phyloP scores from a whole-genome alignment of 1,140 invertebrate species.

The Epicauta chinensis region DNA sequence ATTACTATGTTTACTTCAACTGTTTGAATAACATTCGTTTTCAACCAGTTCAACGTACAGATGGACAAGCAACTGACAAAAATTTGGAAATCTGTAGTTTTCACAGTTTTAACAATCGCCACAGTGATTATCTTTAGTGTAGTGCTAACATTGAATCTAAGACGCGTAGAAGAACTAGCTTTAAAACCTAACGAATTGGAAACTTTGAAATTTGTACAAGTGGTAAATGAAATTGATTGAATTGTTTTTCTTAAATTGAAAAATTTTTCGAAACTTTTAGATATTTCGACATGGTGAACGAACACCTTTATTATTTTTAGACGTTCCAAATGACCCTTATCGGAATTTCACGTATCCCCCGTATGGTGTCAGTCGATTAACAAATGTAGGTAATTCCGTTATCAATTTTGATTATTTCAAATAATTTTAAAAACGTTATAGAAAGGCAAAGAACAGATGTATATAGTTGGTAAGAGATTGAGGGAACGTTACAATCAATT shows the following conservation, averaged over 20 bases:
- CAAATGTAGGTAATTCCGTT: conserved; percentile 52
- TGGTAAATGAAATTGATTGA: too few relatives aligned
- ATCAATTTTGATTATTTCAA: conserved; percentile 1
- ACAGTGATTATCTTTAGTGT: too few relatives aligned
- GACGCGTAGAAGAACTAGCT: too few relatives aligned
- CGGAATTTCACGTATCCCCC: conserved; percentile 55
- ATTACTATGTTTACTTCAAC: too few relatives aligned
- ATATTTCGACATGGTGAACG: conserved; percentile 73
- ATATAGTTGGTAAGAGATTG: conserved; percentile 54
- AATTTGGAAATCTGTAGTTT: too few relatives aligned
- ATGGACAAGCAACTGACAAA: too few relatives aligned
- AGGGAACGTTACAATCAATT: conserved; percentile 55
- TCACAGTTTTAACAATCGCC: too few relatives aligned
- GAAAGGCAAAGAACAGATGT: conserved; percentile 44
- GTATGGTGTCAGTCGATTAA: conserved; percentile 64
- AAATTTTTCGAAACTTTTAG: conserved; percentile 40
- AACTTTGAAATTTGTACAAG: too few relatives aligned
- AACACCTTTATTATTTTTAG: conserved; percentile 53
- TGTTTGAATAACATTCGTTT: too few relatives aligned
- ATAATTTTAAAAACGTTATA: conserved; percentile 10
- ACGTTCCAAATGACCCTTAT: conserved; percentile 59
- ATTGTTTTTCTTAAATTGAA: neutral
- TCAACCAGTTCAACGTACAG: too few relatives aligned
- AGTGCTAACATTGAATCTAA: too few relatives aligned
- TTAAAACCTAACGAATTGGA: too few relatives aligned